Base-by-base conservation (phyloP, 2,888 invertebrate species). In the Tenodera sinensis region DNA sequence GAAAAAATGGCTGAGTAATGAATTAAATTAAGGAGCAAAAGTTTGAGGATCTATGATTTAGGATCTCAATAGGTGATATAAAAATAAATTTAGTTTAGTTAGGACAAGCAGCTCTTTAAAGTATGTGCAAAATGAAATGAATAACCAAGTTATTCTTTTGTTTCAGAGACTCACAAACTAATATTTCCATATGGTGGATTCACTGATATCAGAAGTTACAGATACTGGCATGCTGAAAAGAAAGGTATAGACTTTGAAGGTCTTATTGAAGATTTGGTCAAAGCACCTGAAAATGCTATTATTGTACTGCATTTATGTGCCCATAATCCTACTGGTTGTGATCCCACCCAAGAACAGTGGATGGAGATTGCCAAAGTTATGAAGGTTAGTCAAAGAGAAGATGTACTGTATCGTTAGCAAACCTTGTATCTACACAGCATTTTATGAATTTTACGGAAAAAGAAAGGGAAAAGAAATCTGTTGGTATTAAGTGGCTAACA, bases 101-200 rank as follows among this genome's bases (percentile, higher is more conserved):
- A 12, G 2, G 42, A 42, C 12, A 34, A 34, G 7, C 7, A 7
- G 34, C 34, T 34, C 34, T 34, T 34, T 34, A 34, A 34, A 7
- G n/a, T 12, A 12, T 12, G 12, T 42, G 1, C 12, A 42, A 42
- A 42, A 42, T 42, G 1, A 42, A 42, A 42, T 42, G 34, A 34
- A 34, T 12, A 42, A 12, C 6, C 54, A 71, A 15, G 3, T 6
- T 20, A 71, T 20, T 71, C 15, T 71, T 71, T 71, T 71, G 25
- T 71, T 71, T 71, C 93, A 98, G 98, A 98, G 93, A 99, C 99
- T 93, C 99, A 99, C 93, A 96, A 96, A 91, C 94, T 98, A 90
- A 96, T 99, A 4, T 98, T 98, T 93, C 94, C 95, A 90, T 96
- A 96, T 93, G 96, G 97, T 87, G 98, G 98, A 1, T 99, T 98